These are phyloP conservation scores for Scaptomyza montana DNA, from an alignment of 1,140 invertebrate species.

Conservation along the genomic window DNA sequence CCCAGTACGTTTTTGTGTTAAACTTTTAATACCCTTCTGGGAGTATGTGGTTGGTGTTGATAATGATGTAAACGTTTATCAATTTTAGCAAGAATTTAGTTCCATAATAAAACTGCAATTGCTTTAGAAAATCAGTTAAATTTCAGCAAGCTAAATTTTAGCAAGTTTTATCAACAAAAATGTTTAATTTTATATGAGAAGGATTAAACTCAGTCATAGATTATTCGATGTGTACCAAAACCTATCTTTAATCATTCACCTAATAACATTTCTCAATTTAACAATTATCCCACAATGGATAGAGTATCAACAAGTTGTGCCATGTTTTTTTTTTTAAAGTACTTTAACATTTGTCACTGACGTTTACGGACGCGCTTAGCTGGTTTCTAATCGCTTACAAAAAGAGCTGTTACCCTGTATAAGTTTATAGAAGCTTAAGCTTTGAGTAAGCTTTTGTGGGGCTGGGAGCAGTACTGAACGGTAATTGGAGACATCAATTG, in stretches of 20 bases:
- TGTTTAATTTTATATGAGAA: too few relatives aligned
- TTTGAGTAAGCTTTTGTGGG: conserved; percentile 17
- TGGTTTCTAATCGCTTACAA: conserved; percentile 52
- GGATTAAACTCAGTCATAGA: too few relatives aligned
- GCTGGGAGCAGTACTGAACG: conserved; percentile 33
- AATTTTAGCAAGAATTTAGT: too few relatives aligned
- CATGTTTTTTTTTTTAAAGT: neutral
- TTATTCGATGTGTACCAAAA: too few relatives aligned
- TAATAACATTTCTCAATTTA: neutral
- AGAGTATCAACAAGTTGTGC: neutral
- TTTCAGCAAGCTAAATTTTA: too few relatives aligned
- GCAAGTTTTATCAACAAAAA: too few relatives aligned
- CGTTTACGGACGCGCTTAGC: conserved; percentile 70
- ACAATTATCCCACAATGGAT: neutral
- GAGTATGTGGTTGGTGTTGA: neutral
- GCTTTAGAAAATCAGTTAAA: too few relatives aligned
- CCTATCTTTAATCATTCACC: neutral
- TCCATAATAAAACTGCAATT: too few relatives aligned
- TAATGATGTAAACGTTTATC: neutral
- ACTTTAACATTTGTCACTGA: conserved; percentile 67
- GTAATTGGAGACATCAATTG: conserved; percentile 49
- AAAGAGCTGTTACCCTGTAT: conserved; percentile 35
- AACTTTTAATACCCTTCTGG: conserved; percentile 10
- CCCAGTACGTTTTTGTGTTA: neutral
- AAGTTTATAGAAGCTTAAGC: neutral